Evolutionary conservation across 2,888 invertebrate genomes (phyloP).

Genomic region (Mythimna vitellina): DNA sequence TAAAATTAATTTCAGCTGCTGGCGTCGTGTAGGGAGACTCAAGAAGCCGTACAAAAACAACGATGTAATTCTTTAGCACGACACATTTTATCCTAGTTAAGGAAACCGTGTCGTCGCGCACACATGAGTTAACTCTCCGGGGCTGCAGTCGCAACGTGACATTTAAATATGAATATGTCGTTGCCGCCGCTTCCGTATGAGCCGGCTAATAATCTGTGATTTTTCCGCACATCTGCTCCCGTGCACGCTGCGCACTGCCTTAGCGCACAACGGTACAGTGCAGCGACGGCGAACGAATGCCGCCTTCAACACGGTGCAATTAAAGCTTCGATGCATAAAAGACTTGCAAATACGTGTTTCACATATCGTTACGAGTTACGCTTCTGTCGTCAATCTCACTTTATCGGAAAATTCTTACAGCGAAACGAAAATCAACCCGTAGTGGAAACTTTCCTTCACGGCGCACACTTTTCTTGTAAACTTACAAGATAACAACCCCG

Average conservation of each 20-base stretch:
- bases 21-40: constrained; percentile 40
- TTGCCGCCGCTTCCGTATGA: constrained; percentile 72
- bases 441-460: constrained; percentile 68
- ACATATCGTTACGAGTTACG: constrained; percentile 36
- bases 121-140: constrained; percentile 78
- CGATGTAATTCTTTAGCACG: constrained; percentile 60
- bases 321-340: constrained; percentile 67
- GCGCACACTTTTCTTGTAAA: constrained; percentile 77
- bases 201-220: constrained; percentile 86
- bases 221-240: constrained; percentile 86
- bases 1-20: constrained; percentile 58
- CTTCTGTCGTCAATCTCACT: constrained; percentile 32
- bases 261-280: constrained; percentile 21
- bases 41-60: constrained; percentile 61
- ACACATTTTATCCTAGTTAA: constrained; percentile 68
- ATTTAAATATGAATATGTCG: constrained; percentile 90
- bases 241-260: constrained; percentile 53
- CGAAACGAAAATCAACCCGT: constrained; percentile 56
- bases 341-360: constrained; percentile 53
- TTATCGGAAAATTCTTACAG: constrained; percentile 51
- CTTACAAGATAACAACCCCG: constrained; percentile 80
- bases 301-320: constrained; percentile 65
- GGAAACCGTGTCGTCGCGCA: constrained; percentile 62
- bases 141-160: constrained; percentile 78
- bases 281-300: constrained; percentile 52